Percentiles rank a stretch among this genome's conserved stretches.
Conservation (phyloP, 2,888 invertebrate genomes). For the Cryptus viduatorius region DNA sequence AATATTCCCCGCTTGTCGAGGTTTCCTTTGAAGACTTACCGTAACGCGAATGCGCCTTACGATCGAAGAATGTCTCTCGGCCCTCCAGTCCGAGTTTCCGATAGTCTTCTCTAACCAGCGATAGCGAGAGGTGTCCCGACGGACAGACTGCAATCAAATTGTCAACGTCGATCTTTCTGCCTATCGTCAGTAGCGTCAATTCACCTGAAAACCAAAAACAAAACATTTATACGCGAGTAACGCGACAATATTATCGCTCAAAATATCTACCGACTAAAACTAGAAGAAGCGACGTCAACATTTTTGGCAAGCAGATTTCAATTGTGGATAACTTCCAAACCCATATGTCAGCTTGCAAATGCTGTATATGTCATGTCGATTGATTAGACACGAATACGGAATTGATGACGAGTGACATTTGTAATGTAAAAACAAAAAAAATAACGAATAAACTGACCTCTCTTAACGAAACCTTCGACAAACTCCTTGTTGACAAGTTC, state of each 20-base stretch:
- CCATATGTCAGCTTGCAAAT: constrained; percentile 31
- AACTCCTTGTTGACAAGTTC: constrained; percentile 86
- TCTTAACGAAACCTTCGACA: constrained; percentile 86
- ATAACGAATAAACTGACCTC: constrained; percentile 83
- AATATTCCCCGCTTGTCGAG: constrained; percentile 2
- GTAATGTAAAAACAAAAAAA: constrained; percentile 7
- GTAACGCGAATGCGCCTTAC: constrained; percentile 84
- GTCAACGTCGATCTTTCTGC: constrained; percentile 86
- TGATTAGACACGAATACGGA: neutral
- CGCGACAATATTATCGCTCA: neutral
- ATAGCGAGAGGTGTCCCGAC: constrained; percentile 86
- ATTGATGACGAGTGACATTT: constrained; percentile 5
- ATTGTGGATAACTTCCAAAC: constrained; percentile 50
- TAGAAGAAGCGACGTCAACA: neutral
- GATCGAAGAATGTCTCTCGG: constrained; percentile 84
- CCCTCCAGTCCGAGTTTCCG: constrained; percentile 87
- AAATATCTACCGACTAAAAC: no score
- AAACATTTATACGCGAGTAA: neutral
- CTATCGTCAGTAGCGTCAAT: constrained; percentile 85
- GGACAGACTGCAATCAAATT: constrained; percentile 86
- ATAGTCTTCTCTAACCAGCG: constrained; percentile 85
- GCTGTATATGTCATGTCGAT: neutral
- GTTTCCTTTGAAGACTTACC: constrained; percentile 84
- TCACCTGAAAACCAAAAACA: constrained; percentile 76
- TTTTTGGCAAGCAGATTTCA: constrained; percentile 50